Evolutionary conservation across 1,140 invertebrate species (phyloP).

Genomic region (Drosophila seguyi): DNA sequence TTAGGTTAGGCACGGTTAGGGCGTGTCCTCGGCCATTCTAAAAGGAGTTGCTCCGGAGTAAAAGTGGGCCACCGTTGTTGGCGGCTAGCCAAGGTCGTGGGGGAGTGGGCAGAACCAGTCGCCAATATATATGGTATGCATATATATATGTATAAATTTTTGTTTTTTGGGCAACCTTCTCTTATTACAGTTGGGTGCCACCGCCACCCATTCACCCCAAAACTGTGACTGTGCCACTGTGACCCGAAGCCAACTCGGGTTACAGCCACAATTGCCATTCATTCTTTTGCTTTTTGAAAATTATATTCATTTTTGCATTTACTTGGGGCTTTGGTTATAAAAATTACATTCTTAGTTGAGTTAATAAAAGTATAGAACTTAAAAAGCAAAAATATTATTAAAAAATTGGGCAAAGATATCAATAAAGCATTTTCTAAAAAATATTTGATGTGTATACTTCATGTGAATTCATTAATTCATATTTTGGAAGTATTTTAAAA

Average conservation of each 20-base stretch:
- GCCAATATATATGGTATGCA: conserved; percentile 9
- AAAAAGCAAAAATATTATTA: too few species aligned
- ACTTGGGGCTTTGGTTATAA: neutral
- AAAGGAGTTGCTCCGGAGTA: conserved; percentile 46
- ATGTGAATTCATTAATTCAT: too few species aligned
- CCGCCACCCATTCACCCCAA: conserved; percentile 29
- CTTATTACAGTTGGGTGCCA: conserved; percentile 19
- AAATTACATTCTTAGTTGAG: neutral
- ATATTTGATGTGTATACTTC: too few species aligned
- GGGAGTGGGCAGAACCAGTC: conserved; percentile 40
- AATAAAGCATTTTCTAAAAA: neutral
- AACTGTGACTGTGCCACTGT: conserved; percentile 24
- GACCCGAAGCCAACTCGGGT: conserved; percentile 32
- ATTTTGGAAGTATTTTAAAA: too few species aligned
- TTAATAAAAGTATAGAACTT: neutral
- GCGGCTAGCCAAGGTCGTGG: conserved; percentile 61
- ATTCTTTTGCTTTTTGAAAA: neutral
- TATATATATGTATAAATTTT: neutral
- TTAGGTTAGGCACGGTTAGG: conserved; percentile 26
- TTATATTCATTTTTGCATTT: neutral
- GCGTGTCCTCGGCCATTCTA: conserved; percentile 42
- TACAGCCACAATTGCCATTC: conserved; percentile 19
- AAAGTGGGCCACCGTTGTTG: conserved; percentile 63
- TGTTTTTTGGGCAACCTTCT: conserved; percentile 34
- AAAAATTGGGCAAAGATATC: neutral